phyloP scores from a whole-genome alignment of 1,140 invertebrate genomes.

The Cydia amplana region DNA sequence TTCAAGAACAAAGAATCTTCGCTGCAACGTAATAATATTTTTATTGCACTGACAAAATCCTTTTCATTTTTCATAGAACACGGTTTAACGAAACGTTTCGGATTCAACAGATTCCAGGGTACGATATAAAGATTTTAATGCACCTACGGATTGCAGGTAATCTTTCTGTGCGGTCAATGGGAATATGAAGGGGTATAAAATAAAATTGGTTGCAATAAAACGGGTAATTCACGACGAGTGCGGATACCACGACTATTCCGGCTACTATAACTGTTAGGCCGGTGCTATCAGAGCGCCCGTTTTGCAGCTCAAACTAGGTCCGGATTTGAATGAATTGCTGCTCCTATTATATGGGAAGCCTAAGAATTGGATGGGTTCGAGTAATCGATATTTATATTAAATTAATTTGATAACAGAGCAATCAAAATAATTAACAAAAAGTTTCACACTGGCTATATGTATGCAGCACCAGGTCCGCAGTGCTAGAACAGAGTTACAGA shows the following conservation, averaged over 20 bases:
- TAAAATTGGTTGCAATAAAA: constrained; percentile 67
- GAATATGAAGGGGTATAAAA: constrained; percentile 56
- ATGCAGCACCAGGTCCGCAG: too few species aligned
- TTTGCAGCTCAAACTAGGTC: constrained; percentile 50
- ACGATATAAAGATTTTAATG: constrained; percentile 51
- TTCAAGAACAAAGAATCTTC: constrained; percentile 10
- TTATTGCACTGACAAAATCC: constrained; percentile 28
- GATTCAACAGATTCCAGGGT: not conserved
- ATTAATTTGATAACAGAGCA: too few species aligned
- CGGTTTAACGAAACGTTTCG: constrained; percentile 45
- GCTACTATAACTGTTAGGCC: constrained; percentile 46
- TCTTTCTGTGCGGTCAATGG: constrained; percentile 49
- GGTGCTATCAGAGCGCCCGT: constrained; percentile 43
- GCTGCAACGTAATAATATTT: constrained; percentile 30
- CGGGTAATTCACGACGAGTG: constrained; percentile 50
- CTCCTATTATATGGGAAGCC: not conserved
- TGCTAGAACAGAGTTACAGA: too few species aligned
- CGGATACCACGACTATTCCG: constrained; percentile 48
- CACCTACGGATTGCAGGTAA: constrained; percentile 41
- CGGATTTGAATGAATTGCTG: constrained; percentile 47
- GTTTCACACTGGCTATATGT: too few species aligned
- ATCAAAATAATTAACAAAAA: too few species aligned
- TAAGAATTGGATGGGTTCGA: too few species aligned
- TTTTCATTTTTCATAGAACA: constrained; percentile 38
- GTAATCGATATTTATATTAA: too few species aligned